Percentiles rank a stretch among this genome's conserved stretches.
Evolutionary conservation across 2,888 invertebrate species (phyloP).

Genomic region (Eledone cirrhosa): DNA sequence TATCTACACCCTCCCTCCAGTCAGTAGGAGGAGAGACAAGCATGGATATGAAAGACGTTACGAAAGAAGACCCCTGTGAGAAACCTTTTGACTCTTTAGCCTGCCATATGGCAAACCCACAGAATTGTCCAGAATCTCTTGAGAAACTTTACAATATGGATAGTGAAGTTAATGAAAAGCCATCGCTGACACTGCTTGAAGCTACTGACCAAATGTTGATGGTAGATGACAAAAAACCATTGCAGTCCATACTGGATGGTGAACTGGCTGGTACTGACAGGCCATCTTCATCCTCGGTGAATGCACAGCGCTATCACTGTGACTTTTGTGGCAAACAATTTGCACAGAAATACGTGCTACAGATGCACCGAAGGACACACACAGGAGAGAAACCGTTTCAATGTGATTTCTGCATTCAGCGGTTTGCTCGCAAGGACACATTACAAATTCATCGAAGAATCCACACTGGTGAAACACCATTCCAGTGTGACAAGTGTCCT

Average conservation of each 20-base stretch:
- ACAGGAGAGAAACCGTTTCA: conserved; percentile 8
- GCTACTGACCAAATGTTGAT: too few relatives aligned
- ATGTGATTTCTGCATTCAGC: conserved; percentile 8
- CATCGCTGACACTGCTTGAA: not conserved
- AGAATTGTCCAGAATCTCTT: not conserved
- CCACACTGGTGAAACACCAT: conserved; percentile 2
- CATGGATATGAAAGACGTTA: too few relatives aligned
- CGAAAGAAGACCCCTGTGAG: not conserved
- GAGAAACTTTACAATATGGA: not conserved
- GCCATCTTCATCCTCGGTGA: not conserved
- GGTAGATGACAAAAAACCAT: too few relatives aligned
- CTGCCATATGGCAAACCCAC: not conserved
- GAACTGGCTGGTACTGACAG: too few relatives aligned
- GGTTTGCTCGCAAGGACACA: conserved; percentile 7
- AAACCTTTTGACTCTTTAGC: not conserved
- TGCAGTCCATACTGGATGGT: too few relatives aligned
- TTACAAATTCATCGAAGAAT: conserved; percentile 4
- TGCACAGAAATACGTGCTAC: conserved; percentile 9
- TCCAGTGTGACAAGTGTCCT: not conserved
- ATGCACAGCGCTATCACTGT: not conserved
- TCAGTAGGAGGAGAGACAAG: too few relatives aligned
- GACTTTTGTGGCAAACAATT: conserved; percentile 16
- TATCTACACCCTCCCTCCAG: not conserved
- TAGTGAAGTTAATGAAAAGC: not conserved
- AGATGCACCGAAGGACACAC: conserved; percentile 8